Evolutionary conservation across 2,888 invertebrate genomes (phyloP), one percentile per base, ranked within the genome.

Genomic region (Hydraecia micacea): DNA sequence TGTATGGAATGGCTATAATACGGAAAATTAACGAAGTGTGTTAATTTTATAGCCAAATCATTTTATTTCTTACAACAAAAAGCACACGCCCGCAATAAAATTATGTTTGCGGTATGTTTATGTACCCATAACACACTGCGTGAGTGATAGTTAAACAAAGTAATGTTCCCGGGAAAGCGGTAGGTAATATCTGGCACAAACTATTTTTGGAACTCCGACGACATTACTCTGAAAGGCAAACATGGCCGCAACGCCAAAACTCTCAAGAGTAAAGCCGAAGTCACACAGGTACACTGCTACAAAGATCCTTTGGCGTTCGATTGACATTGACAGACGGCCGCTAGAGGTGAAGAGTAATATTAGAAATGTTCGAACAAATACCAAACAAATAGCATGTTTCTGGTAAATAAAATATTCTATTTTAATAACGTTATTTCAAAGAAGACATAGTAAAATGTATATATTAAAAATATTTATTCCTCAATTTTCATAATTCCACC

Each of bases 121-220:
- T 28, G n/a, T 76, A 36, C n/a, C 8, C 49, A 58, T 69, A 42
- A 49, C 7, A 63, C 0, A 52, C 25, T 62, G 28, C 18, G 49
- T 49, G 32, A 83, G 71, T 63, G 83, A 63, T 72, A 78, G 25
- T 81, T 78, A 83, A 83, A 79, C 69, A 70, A 84, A 82, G 60
- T 73, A 60, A 79, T 65, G 58, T 52, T 69, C 60, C 42, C 36
- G 21, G 15, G 25, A 25, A 66, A 67, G 18, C 55, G 52, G 78
- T 58, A 11, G n/a, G 32, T 77, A 68, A 49, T 69, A 83, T 71
- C 62, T 42, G 42, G 18, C 15, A 46, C n/a, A 18, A 72, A 75
- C 63, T 74, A 83, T 84, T 82, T 79, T 79, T 63, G 49, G 70
- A 62, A 63, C 49, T 70, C 18, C 8, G 21, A 28, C 39, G 55